Percentiles rank a stretch among this genome's conserved stretches.
phyloP scores from a whole-genome alignment of 2,113 vertebrate species.

The Lutjanus erythropterus region DNA sequence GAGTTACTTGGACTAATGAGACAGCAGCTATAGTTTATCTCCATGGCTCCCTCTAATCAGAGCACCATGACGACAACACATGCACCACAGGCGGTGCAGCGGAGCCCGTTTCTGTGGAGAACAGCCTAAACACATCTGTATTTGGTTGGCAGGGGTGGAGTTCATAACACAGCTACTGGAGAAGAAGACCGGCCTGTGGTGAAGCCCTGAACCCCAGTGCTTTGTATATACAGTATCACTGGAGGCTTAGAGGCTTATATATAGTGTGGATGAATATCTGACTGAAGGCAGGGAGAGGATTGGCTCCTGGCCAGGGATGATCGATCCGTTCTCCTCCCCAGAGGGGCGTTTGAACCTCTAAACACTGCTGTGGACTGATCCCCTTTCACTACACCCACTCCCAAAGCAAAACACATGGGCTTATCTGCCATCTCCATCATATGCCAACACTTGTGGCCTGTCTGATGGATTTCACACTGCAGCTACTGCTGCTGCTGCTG shows the following conservation, averaged over 20 bases:
- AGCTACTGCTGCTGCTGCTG: conserved; percentile 37
- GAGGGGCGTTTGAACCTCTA: conserved; percentile 76
- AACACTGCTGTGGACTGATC: conserved; percentile 80
- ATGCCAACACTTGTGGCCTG: conserved; percentile 52
- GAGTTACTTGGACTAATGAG: conserved; percentile 67
- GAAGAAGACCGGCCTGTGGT: conserved; percentile 9
- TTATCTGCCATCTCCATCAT: conserved; percentile 74
- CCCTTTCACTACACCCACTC: conserved; percentile 77
- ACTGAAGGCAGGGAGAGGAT: conserved; percentile 50
- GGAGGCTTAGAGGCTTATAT: conserved; percentile 43
- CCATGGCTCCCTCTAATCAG: conserved; percentile 71
- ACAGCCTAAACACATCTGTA: conserved; percentile 54
- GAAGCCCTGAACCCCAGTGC: conserved; percentile 25
- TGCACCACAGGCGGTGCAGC: conserved; percentile 40
- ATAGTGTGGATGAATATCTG: conserved; percentile 61
- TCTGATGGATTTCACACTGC: conserved; percentile 66
- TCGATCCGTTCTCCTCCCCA: conserved; percentile 75
- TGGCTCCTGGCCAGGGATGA: conserved; percentile 69
- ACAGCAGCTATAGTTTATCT: conserved; percentile 51
- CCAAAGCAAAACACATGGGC: conserved; percentile 62
- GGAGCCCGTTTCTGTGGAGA: conserved; percentile 33
- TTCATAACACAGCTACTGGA: conserved; percentile 18
- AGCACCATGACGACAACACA: conserved; percentile 44
- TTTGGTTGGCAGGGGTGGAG: conserved; percentile 33
- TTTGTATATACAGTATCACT: conserved; percentile 44